Percentiles rank a stretch among this genome's conserved stretches.
These are phyloP conservation scores for Drosophila dunni DNA, from an alignment of 1,140 invertebrate genomes.

Conservation along the genomic window DNA sequence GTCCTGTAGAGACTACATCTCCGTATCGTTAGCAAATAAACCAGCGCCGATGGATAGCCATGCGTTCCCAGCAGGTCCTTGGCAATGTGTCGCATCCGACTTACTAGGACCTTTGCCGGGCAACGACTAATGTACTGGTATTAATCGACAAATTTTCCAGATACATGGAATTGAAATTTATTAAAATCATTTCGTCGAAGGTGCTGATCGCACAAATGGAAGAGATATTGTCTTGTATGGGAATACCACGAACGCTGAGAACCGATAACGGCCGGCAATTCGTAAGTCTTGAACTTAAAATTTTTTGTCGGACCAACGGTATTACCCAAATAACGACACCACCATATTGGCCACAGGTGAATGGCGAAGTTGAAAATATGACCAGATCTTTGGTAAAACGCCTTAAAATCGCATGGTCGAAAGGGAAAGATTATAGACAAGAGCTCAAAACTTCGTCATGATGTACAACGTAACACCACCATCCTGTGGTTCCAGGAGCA, in stretches of 20 bases:
- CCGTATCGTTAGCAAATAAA: neutral
- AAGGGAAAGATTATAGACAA: conserved; percentile 23
- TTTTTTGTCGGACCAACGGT: neutral
- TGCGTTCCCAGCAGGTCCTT: neutral
- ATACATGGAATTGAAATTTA: conserved; percentile 30
- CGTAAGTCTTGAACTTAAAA: neutral
- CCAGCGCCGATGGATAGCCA: conserved; percentile 1
- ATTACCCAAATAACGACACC: neutral
- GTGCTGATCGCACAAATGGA: neutral
- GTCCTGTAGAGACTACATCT: conserved; percentile 6
- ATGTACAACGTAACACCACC: conserved; percentile 53
- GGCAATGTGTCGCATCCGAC: neutral
- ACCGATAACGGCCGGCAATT: neutral
- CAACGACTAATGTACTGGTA: conserved; percentile 14
- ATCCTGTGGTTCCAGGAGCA: too few species aligned
- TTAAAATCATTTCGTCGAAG: conserved; percentile 10
- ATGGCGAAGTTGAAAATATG: conserved; percentile 61
- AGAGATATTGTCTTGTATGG: neutral
- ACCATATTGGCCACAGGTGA: conserved; percentile 65
- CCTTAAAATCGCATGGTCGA: conserved; percentile 27
- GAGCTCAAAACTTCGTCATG: conserved; percentile 44
- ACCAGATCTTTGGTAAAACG: conserved; percentile 34
- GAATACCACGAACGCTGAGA: neutral
- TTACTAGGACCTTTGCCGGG: conserved; percentile 18
- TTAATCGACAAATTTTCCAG: conserved; percentile 26